phyloP scores from a whole-genome alignment of 2,888 invertebrate genomes.

The Tetragnatha montana region DNA sequence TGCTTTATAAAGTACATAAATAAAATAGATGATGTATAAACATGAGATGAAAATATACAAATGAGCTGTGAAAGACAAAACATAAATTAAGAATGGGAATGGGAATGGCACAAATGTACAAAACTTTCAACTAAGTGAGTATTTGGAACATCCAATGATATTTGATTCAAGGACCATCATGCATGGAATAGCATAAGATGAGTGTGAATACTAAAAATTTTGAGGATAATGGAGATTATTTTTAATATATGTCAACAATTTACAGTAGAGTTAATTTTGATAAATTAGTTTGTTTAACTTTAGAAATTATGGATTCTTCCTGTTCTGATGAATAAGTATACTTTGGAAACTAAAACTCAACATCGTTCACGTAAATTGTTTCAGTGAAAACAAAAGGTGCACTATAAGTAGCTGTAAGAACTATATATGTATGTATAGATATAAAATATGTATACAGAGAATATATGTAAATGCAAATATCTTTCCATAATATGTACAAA shows the following conservation, averaged over 20 bases:
- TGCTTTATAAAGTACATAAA: slow-evolving; percentile 14
- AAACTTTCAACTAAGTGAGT: background rate
- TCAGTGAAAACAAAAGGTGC: slow-evolving; percentile 14
- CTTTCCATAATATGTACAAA: slow-evolving; percentile 62
- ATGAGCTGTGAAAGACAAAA: slow-evolving; percentile 2
- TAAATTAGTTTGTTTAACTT: background rate
- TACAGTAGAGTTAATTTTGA: too few species aligned
- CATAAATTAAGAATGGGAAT: background rate
- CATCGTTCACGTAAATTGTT: too few species aligned
- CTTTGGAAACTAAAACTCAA: background rate
- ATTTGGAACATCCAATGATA: background rate
- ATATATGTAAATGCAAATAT: slow-evolving; percentile 10
- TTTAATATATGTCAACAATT: too few species aligned
- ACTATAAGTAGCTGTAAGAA: slow-evolving; percentile 61
- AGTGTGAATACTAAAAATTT: too few species aligned
- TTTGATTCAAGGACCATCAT: too few species aligned
- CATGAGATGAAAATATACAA: slow-evolving; percentile 27
- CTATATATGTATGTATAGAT: slow-evolving; percentile 53
- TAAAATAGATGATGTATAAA: slow-evolving; percentile 4
- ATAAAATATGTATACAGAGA: slow-evolving; percentile 19
- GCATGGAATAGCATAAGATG: too few species aligned
- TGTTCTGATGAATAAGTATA: background rate
- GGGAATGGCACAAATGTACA: background rate
- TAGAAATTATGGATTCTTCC: background rate
- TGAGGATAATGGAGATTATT: too few species aligned